phyloP scores from a whole-genome alignment of 2,888 invertebrate genomes.

The Eristalinus sepulchralis region DNA sequence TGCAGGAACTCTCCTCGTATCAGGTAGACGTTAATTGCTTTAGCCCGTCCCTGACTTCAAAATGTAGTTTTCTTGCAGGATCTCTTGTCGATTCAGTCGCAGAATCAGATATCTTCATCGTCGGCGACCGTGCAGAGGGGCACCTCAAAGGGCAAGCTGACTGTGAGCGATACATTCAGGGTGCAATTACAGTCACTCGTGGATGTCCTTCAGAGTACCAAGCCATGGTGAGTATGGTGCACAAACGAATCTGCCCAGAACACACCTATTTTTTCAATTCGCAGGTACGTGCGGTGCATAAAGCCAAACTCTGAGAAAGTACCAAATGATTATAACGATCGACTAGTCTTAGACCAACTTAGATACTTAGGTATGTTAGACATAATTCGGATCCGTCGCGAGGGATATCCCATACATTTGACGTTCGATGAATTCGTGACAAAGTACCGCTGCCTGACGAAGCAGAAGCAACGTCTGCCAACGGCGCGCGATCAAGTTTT shows the following conservation, averaged over 20 bases:
- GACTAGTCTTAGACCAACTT: slow-evolving; percentile 92
- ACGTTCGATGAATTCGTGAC: slow-evolving; percentile 88
- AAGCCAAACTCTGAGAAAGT: slow-evolving; percentile 94
- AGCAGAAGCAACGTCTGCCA: slow-evolving; percentile 74
- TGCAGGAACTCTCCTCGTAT: slow-evolving; percentile 87
- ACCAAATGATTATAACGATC: slow-evolving; percentile 89
- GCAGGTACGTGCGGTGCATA: slow-evolving; percentile 93
- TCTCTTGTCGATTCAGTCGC: slow-evolving; percentile 76
- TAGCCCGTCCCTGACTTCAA: neutral
- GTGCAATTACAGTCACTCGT: slow-evolving; percentile 93
- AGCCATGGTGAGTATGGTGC: slow-evolving; percentile 86
- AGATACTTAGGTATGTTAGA: slow-evolving; percentile 96
- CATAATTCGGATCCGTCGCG: slow-evolving; percentile 93
- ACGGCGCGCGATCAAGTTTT: slow-evolving; percentile 75
- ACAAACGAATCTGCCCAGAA: neutral
- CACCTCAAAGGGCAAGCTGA: slow-evolving; percentile 93
- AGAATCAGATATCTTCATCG: slow-evolving; percentile 80
- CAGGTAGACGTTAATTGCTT: slow-evolving; percentile 82
- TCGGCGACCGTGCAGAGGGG: slow-evolving; percentile 86
- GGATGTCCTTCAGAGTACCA: slow-evolving; percentile 93
- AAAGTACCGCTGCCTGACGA: slow-evolving; percentile 88
- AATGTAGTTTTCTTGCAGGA: slow-evolving; percentile 81
- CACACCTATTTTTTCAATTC: slow-evolving; percentile 19
- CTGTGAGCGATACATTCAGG: slow-evolving; percentile 94
- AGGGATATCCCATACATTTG: slow-evolving; percentile 94